These are phyloP conservation scores for Paragorgia papillata DNA, from an alignment of 92 coral and sea anemone genomes.

Conservation along the genomic window DNA sequence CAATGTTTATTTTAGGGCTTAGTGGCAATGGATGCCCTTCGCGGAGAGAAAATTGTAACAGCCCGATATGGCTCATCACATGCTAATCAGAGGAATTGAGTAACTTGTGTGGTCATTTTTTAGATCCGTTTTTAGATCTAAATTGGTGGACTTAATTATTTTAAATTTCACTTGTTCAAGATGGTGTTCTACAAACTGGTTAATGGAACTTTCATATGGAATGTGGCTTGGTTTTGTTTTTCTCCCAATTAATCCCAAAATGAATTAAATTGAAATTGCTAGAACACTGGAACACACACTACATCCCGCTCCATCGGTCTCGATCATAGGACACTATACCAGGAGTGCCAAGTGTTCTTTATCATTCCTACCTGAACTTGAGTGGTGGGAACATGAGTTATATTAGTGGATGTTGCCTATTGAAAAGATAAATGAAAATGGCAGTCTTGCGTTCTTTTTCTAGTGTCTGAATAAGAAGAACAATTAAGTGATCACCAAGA, in stretches of 20 bases:
- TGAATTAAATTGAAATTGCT: background rate
- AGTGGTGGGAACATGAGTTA: slow-evolving; percentile 11
- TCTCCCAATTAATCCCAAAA: background rate
- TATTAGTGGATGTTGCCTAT: slow-evolving; percentile 9
- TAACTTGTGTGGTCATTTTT: background rate
- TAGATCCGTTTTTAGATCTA: background rate
- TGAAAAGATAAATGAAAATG: slow-evolving; percentile 17
- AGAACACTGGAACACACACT: slow-evolving; percentile 10
- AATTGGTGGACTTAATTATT: slow-evolving; percentile 14
- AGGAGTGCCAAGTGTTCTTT: background rate
- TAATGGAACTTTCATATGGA: background rate
- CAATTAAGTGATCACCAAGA: slow-evolving; percentile 25
- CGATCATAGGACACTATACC: background rate
- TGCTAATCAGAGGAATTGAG: slow-evolving; percentile 1
- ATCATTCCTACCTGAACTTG: slow-evolving; percentile 11
- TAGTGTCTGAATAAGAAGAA: background rate
- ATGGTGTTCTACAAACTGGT: background rate
- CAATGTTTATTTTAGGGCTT: background rate
- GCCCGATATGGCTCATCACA: background rate
- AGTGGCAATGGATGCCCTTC: background rate
- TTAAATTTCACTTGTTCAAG: background rate
- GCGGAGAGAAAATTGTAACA: background rate
- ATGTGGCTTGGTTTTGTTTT: background rate
- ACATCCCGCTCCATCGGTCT: background rate
- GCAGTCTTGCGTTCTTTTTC: too few relatives aligned